phyloP scores from a whole-genome alignment of 2,888 invertebrate species.

The Argyra leucocephala region DNA sequence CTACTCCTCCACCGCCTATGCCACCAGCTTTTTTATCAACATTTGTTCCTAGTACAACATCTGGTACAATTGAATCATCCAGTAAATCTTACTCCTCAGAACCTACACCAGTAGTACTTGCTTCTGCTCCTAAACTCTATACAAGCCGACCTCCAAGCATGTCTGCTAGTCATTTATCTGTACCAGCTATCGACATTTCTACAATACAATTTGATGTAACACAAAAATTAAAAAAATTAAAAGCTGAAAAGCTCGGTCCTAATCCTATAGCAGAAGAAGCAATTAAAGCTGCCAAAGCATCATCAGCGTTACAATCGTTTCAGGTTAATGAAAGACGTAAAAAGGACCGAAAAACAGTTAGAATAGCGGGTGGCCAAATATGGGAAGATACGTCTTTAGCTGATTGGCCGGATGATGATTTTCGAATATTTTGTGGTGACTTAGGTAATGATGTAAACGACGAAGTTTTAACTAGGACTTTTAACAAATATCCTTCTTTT shows the following conservation, averaged over 20 bases:
- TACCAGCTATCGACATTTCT: slow-evolving; percentile 45
- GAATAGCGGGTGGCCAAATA: slow-evolving; percentile 85
- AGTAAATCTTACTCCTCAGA: slow-evolving; percentile 42
- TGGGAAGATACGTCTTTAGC: slow-evolving; percentile 93
- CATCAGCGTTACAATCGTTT: slow-evolving; percentile 50
- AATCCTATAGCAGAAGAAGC: slow-evolving; percentile 55
- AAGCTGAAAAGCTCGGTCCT: slow-evolving; percentile 55
- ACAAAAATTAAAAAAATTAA: slow-evolving; percentile 52
- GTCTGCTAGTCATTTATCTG: slow-evolving; percentile 34
- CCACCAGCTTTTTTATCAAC: slow-evolving; percentile 42
- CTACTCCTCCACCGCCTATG: slow-evolving; percentile 35
- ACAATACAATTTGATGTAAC: slow-evolving; percentile 50
- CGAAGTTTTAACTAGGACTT: slow-evolving; percentile 90
- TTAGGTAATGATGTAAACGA: slow-evolving; percentile 98
- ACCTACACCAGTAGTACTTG: slow-evolving; percentile 54
- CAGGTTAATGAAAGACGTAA: slow-evolving; percentile 47
- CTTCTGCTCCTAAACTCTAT: slow-evolving; percentile 61
- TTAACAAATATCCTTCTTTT: slow-evolving; percentile 89
- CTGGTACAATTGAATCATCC: slow-evolving; percentile 40
- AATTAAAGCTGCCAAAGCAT: slow-evolving; percentile 53
- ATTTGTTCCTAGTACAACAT: slow-evolving; percentile 34
- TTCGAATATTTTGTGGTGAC: slow-evolving; percentile 98
- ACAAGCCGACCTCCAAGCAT: slow-evolving; percentile 47
- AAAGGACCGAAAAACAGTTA: slow-evolving; percentile 52
- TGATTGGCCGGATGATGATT: slow-evolving; percentile 99